These are phyloP conservation scores for Calliopsis andreniformis DNA, from an alignment of 1,140 invertebrate species.

Conservation along the genomic window DNA sequence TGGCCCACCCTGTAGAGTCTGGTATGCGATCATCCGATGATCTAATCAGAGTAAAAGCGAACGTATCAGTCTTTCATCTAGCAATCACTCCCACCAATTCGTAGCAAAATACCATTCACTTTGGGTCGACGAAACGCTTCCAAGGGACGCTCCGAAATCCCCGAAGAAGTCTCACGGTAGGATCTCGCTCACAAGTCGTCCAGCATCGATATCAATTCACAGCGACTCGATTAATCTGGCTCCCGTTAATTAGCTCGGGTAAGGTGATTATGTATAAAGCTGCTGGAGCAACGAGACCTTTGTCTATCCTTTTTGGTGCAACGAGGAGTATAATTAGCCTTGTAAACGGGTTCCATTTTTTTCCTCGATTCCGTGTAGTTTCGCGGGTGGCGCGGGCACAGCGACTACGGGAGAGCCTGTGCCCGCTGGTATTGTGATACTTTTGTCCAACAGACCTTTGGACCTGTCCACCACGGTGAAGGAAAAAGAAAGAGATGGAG, in stretches of 20 bases:
- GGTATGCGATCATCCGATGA: too few species aligned
- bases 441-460: conserved; percentile 46
- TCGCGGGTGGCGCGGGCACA: conserved; percentile 35
- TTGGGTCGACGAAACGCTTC: too few species aligned
- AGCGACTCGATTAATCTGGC: not conserved
- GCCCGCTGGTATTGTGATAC: conserved; percentile 37
- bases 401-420: not conserved
- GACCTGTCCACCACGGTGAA: conserved; percentile 27
- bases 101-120: too few species aligned
- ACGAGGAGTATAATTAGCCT: conserved; percentile 42
- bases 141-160: too few species aligned
- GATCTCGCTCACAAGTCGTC: too few species aligned
- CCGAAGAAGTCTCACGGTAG: too few species aligned
- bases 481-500: conserved; percentile 10
- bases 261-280: conserved; percentile 33
- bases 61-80: too few species aligned
- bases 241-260: not conserved
- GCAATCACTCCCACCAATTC: too few species aligned
- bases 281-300: not conserved
- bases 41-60: too few species aligned
- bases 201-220: conserved; percentile 11
- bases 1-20: too few species aligned
- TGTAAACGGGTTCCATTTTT: conserved; percentile 38
- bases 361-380: conserved; percentile 15
- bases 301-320: not conserved